Base-by-base conservation (phyloP, 2,113 vertebrate genomes). In the Ictidomys tridecemlineatus region DNA sequence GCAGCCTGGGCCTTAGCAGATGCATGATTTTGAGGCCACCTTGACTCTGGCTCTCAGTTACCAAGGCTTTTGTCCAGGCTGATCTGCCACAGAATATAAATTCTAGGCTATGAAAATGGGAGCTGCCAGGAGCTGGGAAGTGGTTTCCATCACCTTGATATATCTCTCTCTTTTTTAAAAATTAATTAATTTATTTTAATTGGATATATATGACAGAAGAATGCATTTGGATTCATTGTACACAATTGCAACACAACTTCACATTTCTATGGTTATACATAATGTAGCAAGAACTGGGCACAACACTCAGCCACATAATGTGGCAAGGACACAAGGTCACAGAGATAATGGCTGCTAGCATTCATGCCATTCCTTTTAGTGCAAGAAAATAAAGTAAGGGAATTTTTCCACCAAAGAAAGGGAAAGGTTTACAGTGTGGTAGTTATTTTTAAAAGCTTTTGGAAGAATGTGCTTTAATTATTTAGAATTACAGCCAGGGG, bases 381-480 rank as follows among this genome's bases (percentile, higher is more conserved):
- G 70, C 56, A 17, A 89, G 78, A 69, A 88, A 96, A 92, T 65
- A 95, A 80, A 61, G 39, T 2, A 2, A 76, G 72, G 24, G 14
- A 42, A 48, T 53, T 74, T 79, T 67, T 77, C 72, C 53, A 24
- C 18, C 37, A 17, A 58, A 42, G 63, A 4, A 39, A 16, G 18
- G 69, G 9, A 9, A 90, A 93, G 18, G 26, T 45, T 61, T 30
- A 65, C 17, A 67, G 58, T 2, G 26, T 14, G 28, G 37, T 45
- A 37, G 34, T 69, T 51, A 91, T 28, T 76, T 80, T 69, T 53
- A n/a, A 94, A 91, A 95, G 85, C 20, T 82, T 65, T 93, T 74
- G 78, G 24, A 74, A 87, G 53, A 84, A 70, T 58, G 18, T 13
- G 70, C 56, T 90, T 88, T 76, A 80, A 30, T 94, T 96, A 87